Evolutionary conservation across 1,140 invertebrate genomes (phyloP).

Genomic region (Dysdera silvatica): DNA sequence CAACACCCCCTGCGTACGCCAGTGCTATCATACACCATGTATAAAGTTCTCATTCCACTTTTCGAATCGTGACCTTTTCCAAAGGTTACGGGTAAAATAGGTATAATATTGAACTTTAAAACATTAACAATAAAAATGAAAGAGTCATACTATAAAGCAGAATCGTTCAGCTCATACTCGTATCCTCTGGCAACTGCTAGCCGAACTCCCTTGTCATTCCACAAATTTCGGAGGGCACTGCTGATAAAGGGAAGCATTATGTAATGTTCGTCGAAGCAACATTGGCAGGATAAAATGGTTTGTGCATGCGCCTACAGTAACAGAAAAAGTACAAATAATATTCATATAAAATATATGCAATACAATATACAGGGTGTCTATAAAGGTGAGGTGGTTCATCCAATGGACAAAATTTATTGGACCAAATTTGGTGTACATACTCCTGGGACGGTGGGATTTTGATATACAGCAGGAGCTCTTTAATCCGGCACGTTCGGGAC

Average conservation of each 20-base stretch:
- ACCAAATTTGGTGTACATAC: no score
- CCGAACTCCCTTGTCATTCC: conserved; percentile 51
- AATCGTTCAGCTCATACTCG: conserved; percentile 69
- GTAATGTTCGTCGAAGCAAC: conserved; percentile 43
- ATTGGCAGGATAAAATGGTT: conserved; percentile 41
- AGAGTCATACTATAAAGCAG: conserved; percentile 57
- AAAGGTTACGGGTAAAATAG: not conserved
- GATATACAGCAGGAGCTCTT: no score
- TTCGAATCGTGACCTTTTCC: no score
- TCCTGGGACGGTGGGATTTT: no score
- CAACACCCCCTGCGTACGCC: no score
- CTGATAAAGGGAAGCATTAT: conserved; percentile 40
- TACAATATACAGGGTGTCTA: no score
- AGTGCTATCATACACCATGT: no score
- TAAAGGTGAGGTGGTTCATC: no score
- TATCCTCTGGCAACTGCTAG: conserved; percentile 56
- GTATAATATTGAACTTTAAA: not conserved
- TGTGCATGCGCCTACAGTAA: conserved; percentile 46
- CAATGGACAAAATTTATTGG: no score
- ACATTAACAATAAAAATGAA: not conserved
- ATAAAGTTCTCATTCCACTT: no score
- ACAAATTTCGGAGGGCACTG: conserved; percentile 40
- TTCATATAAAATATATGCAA: conserved; percentile 1
- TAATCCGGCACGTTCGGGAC: no score
- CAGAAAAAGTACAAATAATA: not conserved